A percentile compares a stretch with the other conserved stretches of the same genome.
These are phyloP conservation scores for Euplagia quadripunctaria DNA, from an alignment of 2,888 invertebrate species.

Conservation along the genomic window DNA sequence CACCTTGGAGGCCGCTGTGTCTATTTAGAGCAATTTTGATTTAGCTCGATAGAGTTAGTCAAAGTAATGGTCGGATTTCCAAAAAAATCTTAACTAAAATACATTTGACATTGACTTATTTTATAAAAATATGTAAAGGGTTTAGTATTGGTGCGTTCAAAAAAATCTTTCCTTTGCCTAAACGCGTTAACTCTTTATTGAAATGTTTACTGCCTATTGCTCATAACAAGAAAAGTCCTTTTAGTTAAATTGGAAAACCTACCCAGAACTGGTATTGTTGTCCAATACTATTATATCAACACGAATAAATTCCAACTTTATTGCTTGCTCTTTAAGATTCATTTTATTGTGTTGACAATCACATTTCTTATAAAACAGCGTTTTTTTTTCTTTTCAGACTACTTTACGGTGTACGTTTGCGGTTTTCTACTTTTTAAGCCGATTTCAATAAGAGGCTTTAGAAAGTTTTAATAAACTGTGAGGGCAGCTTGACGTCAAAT, in stretches of 20 bases:
- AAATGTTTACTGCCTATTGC: background rate
- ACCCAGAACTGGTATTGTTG: constrained; percentile 10
- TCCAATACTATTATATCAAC: constrained; percentile 28
- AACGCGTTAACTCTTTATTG: background rate
- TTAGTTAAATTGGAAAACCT: constrained; percentile 27
- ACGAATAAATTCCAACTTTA: constrained; percentile 3
- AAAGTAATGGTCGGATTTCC: too few relatives aligned
- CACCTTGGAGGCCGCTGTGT: too few relatives aligned
- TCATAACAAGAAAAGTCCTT: constrained; percentile 3
- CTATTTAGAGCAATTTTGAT: too few relatives aligned
- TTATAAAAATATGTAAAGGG: background rate
- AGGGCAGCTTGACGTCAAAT: constrained; percentile 34
- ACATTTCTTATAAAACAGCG: constrained; percentile 6
- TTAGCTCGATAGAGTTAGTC: too few relatives aligned
- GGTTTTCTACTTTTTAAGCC: constrained; percentile 56
- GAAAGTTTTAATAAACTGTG: constrained; percentile 60
- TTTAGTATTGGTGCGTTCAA: background rate
- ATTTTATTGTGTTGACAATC: background rate
- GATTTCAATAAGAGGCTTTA: constrained; percentile 60
- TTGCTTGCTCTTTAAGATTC: background rate
- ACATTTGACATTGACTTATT: background rate
- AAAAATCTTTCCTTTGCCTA: too few relatives aligned
- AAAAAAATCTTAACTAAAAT: background rate
- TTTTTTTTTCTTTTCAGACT: constrained; percentile 31
- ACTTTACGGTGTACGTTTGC: constrained; percentile 44